Evolutionary conservation across 2,888 invertebrate genomes (phyloP).

Genomic region (Clostera curtula): DNA sequence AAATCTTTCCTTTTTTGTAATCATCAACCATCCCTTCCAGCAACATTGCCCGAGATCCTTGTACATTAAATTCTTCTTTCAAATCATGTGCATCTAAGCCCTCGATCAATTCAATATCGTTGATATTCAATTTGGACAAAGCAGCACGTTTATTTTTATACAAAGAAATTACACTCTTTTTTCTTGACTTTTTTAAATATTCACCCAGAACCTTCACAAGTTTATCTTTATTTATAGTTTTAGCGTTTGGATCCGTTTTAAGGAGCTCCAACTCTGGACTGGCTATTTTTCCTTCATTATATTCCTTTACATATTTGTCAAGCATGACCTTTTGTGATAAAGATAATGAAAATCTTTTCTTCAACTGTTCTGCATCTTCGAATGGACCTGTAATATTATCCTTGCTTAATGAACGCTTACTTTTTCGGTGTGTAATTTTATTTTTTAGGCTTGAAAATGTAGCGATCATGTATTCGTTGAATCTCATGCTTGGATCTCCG

Average conservation of each 20-base stretch:
- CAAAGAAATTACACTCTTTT: background rate
- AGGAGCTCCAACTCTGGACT: background rate
- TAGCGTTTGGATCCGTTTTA: background rate
- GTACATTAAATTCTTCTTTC: conserved; percentile 21
- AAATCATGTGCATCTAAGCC: conserved; percentile 18
- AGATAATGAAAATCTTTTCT: background rate
- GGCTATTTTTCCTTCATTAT: conserved; percentile 2
- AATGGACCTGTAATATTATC: background rate
- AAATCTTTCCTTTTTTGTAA: conserved; percentile 24
- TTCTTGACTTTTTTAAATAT: conserved; percentile 8
- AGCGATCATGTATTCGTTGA: conserved; percentile 25
- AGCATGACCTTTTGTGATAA: conserved; percentile 2
- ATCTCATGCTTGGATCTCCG: conserved; percentile 19
- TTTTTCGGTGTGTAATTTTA: conserved; percentile 15
- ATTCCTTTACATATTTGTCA: conserved; percentile 4
- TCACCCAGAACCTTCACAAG: conserved; percentile 4
- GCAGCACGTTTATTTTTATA: conserved; percentile 21
- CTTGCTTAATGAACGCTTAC: conserved; percentile 1
- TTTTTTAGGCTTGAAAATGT: conserved; percentile 24
- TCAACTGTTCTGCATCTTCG: background rate
- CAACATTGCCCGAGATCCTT: conserved; percentile 21
- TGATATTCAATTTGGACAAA: conserved; percentile 19
- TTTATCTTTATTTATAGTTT: conserved; percentile 1
- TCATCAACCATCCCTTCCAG: conserved; percentile 29
- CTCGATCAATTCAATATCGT: conserved; percentile 26